phyloP scores from a whole-genome alignment of 64 coral and sea anemone species.

The Pocillopora verrucosa region DNA sequence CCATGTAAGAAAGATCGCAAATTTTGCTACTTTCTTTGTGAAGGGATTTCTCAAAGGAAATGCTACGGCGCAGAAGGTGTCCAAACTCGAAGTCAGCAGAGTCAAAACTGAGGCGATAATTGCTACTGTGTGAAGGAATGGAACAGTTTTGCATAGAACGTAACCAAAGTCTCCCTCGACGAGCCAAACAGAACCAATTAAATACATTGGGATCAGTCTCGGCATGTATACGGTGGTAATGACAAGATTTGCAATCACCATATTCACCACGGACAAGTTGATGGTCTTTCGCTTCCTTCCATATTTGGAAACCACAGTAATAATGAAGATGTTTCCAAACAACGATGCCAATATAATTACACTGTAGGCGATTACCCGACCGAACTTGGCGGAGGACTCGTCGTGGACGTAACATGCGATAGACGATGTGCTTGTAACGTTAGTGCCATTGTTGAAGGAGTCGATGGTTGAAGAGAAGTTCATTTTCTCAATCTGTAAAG shows the following conservation, averaged over 20 bases:
- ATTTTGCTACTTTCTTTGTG: conserved; percentile 6
- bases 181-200: not conserved
- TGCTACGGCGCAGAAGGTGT: conserved; percentile 15
- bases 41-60: conserved; percentile 14
- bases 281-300: conserved; percentile 3
- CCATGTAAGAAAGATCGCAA: conserved; percentile 42
- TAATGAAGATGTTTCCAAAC: not conserved
- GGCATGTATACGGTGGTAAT: conserved; percentile 32
- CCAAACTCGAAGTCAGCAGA: not conserved
- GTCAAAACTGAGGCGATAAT: conserved; percentile 17
- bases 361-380: conserved; percentile 25
- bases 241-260: not conserved
- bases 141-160: conserved; percentile 10
- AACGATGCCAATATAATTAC: conserved; percentile 5
- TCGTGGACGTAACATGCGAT: conserved; percentile 3
- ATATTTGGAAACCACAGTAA: not conserved
- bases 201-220: conserved; percentile 28
- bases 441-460: not conserved
- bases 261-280: conserved; percentile 8
- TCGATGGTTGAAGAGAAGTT: not conserved
- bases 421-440: not conserved
- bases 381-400: not conserved
- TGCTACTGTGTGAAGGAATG: conserved; percentile 22
- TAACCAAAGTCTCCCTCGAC: not conserved
- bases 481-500: conserved; percentile 6